Conservation (phyloP, 2,797 vertebrate species). For the Anguilla megastoma region DNA sequence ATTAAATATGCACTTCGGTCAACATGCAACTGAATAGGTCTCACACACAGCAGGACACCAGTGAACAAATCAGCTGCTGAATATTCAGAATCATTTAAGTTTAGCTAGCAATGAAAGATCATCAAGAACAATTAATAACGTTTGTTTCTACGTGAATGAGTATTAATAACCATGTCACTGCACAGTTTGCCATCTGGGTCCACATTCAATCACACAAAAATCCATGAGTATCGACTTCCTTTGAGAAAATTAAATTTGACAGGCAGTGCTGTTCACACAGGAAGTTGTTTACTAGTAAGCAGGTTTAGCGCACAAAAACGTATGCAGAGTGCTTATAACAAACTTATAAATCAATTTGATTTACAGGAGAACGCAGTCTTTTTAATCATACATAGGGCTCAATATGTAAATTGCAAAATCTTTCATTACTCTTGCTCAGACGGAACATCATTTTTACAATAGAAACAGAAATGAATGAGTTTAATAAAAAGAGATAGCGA, state of each 20-base stretch:
- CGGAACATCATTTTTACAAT: not conserved
- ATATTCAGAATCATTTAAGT: not conserved
- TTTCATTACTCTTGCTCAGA: not conserved
- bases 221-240: not conserved
- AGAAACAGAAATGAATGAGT: slow-evolving; percentile 9
- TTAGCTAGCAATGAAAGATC: not conserved
- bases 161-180: not conserved
- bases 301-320: not conserved
- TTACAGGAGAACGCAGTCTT: not conserved
- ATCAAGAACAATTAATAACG: not conserved
- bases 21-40: too few species aligned
- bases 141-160: not conserved
- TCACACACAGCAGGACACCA: not conserved
- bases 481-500: not conserved
- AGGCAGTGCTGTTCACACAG: not conserved
- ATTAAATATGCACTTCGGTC: too few species aligned
- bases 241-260: not conserved
- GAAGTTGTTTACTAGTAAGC: not conserved
- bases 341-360: not conserved
- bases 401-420: not conserved
- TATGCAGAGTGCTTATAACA: not conserved
- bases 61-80: not conserved
- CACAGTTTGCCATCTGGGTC: not conserved
- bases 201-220: not conserved
- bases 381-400: not conserved